A percentile compares a stretch with the other conserved stretches of the same genome.
Evolutionary conservation across 2,113 vertebrate species (phyloP).

Genomic region (Pachypanchax playfairii): DNA sequence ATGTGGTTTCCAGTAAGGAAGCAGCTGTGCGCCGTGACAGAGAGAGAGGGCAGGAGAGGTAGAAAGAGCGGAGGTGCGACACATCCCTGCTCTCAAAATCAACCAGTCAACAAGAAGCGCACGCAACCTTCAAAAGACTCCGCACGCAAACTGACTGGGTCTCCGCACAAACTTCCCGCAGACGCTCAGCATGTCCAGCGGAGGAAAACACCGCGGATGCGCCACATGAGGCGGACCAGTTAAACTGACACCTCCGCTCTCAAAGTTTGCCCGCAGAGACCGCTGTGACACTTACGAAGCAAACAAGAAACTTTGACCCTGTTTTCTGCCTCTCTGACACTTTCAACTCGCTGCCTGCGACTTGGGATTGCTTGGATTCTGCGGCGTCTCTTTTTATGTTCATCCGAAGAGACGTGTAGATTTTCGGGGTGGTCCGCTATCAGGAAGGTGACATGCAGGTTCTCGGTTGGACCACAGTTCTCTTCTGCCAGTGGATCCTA

Average conservation of each 20-base stretch:
- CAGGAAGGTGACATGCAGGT: constrained; percentile 82
- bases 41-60: constrained; percentile 35
- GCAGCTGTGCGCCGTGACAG: constrained; percentile 46
- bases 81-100: constrained; percentile 63
- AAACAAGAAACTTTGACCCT: constrained; percentile 37
- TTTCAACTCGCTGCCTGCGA: constrained; percentile 38
- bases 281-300: constrained; percentile 40
- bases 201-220: constrained; percentile 68
- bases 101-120: constrained; percentile 61
- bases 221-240: constrained; percentile 67
- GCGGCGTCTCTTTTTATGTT: constrained; percentile 74
- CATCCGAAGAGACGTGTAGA: constrained; percentile 73
- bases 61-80: constrained; percentile 29
- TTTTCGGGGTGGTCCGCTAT: constrained; percentile 68
- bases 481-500: constrained; percentile 82
- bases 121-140: constrained; percentile 48
- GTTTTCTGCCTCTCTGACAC: constrained; percentile 21
- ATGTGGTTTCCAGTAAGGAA: constrained; percentile 33
- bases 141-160: constrained; percentile 46
- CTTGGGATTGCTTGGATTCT: constrained; percentile 67
- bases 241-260: constrained; percentile 57
- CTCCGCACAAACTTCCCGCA: constrained; percentile 69
- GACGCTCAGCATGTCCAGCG: constrained; percentile 42
- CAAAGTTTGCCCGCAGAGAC: constrained; percentile 49
- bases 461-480: constrained; percentile 78